Evolutionary conservation across 23 tunicate genomes (phyloP), one percentile per base, ranked within the genome.

Genomic region (Corella eumyota): DNA sequence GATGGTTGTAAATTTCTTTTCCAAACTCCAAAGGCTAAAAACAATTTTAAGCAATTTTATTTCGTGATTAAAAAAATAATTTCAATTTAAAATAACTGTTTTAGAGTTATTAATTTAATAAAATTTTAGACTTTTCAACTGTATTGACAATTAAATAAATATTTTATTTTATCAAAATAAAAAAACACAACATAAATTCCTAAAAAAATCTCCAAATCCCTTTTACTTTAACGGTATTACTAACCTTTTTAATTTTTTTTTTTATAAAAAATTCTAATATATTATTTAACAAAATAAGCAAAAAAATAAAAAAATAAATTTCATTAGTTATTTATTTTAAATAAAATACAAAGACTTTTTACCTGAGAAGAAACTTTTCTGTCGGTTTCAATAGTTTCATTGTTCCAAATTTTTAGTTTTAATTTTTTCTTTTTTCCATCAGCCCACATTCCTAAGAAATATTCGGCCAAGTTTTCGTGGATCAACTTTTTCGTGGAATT

Each of bases 311-410:
- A n/a, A n/a, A n/a, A n/a, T n/a, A n/a, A n/a, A n/a, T n/a, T n/a
- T n/a, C n/a, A n/a, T n/a, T n/a, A n/a, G n/a, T n/a, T n/a, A n/a
- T n/a, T n/a, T n/a, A n/a, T n/a, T n/a, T n/a, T n/a, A n/a, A n/a
- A n/a, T n/a, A n/a, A n/a, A n/a, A n/a, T n/a, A n/a, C n/a, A n/a
- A n/a, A n/a, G n/a, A n/a, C n/a, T n/a, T n/a, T n/a, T n/a, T 21
- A 85, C 95, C 74, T 85, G 95, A 22, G 73, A 60, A n/a, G 95
- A 69, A 45, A 77, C 79, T 53, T 78, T 54, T 32, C 95, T 53
- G 75, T 85, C 79, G 4, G 63, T 70, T n/a, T 71, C 25, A 13
- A 32, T 49, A 15, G 30, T 31, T 59, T 52, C 34, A 25, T 70
- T 70, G 32, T 71, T 51, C 95, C 95, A 85, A 21, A 85, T 77